Conservation (phyloP, 2,797 vertebrate species). For the Galaxias olidus region DNA sequence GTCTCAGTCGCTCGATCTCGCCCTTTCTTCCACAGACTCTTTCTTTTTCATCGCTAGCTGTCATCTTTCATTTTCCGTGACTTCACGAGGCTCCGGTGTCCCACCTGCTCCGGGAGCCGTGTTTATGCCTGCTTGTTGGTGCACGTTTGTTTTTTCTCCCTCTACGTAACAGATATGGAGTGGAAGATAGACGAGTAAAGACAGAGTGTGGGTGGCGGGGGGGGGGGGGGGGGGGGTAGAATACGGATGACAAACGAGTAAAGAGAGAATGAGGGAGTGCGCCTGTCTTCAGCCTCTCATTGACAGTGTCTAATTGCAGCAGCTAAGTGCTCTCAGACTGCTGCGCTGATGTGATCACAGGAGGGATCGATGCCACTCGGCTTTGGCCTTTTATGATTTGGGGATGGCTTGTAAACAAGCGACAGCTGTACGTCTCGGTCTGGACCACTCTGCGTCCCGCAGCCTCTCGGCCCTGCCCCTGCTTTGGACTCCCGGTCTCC, state of each 20-base stretch:
- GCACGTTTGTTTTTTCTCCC: background rate
- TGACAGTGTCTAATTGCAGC: conserved; percentile 75
- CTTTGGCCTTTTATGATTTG: conserved; percentile 56
- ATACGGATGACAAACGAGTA: conserved; percentile 27
- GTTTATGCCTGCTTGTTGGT: background rate
- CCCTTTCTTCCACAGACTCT: background rate
- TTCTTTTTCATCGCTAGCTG: conserved; percentile 24
- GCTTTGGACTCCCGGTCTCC: conserved; percentile 9
- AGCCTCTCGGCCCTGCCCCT: background rate
- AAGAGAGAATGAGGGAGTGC: conserved; percentile 32
- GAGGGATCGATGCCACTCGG: conserved; percentile 68
- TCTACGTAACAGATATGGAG: background rate
- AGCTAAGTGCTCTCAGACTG: conserved; percentile 76
- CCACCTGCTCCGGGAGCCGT: conserved; percentile 61
- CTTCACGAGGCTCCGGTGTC: conserved; percentile 55
- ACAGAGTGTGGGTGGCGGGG: background rate
- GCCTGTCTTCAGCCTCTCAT: conserved; percentile 55
- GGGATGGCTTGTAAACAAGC: conserved; percentile 57
- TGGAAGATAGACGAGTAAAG: background rate
- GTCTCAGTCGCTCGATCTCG: conserved; percentile 7
- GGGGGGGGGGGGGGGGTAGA: background rate
- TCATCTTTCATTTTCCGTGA: conserved; percentile 44
- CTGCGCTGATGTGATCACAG: conserved; percentile 77
- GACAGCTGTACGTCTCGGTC: conserved; percentile 34
- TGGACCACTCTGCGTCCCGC: background rate